Conservation (phyloP, 2,888 invertebrate genomes). For the Gonocerus acuteangulatus region DNA sequence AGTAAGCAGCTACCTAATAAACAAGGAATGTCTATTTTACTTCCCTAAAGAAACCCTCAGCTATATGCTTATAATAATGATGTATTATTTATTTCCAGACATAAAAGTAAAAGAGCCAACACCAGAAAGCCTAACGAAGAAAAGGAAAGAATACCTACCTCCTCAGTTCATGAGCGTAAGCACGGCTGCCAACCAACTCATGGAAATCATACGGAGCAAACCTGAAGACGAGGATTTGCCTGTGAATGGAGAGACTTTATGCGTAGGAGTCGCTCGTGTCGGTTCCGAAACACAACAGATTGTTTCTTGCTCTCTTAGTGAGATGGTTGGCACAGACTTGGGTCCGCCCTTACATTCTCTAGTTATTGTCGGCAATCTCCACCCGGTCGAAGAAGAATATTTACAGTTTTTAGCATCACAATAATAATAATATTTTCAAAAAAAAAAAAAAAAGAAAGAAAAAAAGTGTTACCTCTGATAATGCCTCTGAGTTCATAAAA, state of each 20-base stretch:
- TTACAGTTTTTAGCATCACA: slow-evolving; percentile 54
- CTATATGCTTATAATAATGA: no score
- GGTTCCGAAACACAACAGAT: slow-evolving; percentile 80
- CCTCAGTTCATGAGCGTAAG: slow-evolving; percentile 87
- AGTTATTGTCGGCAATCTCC: slow-evolving; percentile 78
- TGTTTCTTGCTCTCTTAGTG: slow-evolving; percentile 59
- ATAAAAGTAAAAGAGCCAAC: slow-evolving; percentile 98
- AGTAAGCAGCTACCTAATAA: no score
- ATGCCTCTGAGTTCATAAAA: no score
- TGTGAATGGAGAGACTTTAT: slow-evolving; percentile 54
- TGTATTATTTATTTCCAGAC: slow-evolving; percentile 60
- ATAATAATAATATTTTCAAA: no score
- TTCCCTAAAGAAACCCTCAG: no score
- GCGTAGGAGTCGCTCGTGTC: slow-evolving; percentile 83
- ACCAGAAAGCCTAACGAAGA: slow-evolving; percentile 82
- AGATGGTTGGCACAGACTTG: slow-evolving; percentile 65
- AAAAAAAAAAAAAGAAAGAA: no score
- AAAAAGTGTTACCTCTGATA: no score
- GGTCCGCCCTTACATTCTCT: slow-evolving; percentile 91
- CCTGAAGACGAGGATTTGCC: slow-evolving; percentile 41
- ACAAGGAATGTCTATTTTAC: no score
- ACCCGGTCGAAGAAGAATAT: slow-evolving; percentile 88
- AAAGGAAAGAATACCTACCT: slow-evolving; percentile 83
- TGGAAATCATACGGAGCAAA: slow-evolving; percentile 60
- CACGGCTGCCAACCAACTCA: slow-evolving; percentile 78